Evolutionary conservation across 2,888 invertebrate species (phyloP).

Genomic region (Adela reaumurella): DNA sequence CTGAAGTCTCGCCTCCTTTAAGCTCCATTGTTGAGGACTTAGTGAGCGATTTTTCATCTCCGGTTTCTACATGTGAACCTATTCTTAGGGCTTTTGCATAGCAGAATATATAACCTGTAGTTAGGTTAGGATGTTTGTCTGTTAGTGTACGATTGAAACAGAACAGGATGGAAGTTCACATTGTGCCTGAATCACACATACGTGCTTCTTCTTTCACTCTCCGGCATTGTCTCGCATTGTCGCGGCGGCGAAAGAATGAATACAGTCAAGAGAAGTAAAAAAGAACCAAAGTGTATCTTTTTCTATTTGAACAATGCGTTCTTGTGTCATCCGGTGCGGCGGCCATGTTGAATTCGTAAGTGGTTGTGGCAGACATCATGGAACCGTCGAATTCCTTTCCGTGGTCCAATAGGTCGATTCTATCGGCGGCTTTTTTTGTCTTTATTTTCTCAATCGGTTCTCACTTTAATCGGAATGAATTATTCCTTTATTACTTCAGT

Average conservation of each 20-base stretch:
- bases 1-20: neutral
- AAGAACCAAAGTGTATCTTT: conserved; percentile 40
- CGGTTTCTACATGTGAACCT: no score
- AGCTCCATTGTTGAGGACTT: no score
- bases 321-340: conserved; percentile 33
- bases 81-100: no score
- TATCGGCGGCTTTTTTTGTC: neutral
- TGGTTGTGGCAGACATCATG: neutral
- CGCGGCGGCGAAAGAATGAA: conserved; percentile 31
- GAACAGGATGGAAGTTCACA: no score
- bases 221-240: conserved; percentile 11
- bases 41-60: no score
- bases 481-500: no score
- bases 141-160: no score
- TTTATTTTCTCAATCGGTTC: neutral
- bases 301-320: conserved; percentile 48
- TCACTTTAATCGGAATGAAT: no score
- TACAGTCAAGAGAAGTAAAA: conserved; percentile 36
- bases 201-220: neutral
- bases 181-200: neutral
- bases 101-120: no score
- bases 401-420: neutral
- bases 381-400: neutral
- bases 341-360: conserved; percentile 31
- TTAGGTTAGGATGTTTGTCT: no score